Percentiles rank a stretch among this genome's conserved stretches.
Conservation (phyloP, 1,140 invertebrate genomes). For the Polypedilum pembai region DNA sequence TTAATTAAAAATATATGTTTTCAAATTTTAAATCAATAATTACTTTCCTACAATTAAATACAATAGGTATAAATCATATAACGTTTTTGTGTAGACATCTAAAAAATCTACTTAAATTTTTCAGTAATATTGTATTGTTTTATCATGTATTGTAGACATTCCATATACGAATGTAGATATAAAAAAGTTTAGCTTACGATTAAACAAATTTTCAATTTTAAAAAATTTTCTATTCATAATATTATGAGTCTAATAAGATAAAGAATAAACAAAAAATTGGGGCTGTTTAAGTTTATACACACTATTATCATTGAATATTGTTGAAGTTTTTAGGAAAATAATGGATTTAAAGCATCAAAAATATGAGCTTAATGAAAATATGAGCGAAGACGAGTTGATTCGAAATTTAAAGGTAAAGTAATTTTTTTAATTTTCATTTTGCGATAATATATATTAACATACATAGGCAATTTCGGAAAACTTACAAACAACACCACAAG, state of each 20-base stretch:
- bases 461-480: neutral
- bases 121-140: too few relatives aligned
- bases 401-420: neutral
- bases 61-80: too few relatives aligned
- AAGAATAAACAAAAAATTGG: neutral
- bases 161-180: too few relatives aligned
- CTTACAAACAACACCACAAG: neutral
- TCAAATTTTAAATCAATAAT: too few relatives aligned
- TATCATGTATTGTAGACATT: too few relatives aligned
- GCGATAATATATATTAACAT: too few relatives aligned
- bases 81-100: too few relatives aligned
- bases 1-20: too few relatives aligned
- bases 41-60: too few relatives aligned
- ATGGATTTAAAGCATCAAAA: slow-evolving; percentile 10
- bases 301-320: neutral
- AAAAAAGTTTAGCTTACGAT: neutral
- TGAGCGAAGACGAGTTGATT: neutral
- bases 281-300: neutral
- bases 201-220: neutral
- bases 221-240: neutral
- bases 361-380: neutral
- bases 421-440: neutral
- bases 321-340: neutral
- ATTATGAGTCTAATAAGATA: neutral
- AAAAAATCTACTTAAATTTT: too few relatives aligned